Evolutionary conservation across 2,797 vertebrate species (phyloP).

Genomic region (Carduelis carduelis): DNA sequence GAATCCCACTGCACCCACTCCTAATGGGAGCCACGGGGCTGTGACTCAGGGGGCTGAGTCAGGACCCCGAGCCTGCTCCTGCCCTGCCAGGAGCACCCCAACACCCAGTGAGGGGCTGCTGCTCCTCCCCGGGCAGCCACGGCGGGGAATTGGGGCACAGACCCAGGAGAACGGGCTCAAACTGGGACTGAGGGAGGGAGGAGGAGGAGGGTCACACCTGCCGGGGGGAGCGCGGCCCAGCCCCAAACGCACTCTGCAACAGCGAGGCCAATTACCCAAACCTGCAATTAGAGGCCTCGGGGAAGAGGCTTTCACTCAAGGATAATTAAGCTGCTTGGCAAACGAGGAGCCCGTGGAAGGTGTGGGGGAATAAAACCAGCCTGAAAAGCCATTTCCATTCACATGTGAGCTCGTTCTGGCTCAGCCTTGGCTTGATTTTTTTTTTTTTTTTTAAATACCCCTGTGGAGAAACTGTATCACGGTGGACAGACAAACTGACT

Average conservation of each 20-base stretch:
- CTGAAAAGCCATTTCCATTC: not conserved
- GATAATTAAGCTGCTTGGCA: constrained; percentile 34
- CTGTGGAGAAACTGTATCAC: not conserved
- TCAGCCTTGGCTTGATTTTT: not conserved
- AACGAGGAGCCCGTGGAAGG: not conserved
- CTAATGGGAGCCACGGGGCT: not conserved
- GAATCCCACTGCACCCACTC: accelerated
- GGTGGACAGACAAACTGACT: not conserved
- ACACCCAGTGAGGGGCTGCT: not conserved
- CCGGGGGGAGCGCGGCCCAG: not conserved
- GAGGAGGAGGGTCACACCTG: not conserved
- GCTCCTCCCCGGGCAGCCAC: accelerated
- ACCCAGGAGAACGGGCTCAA: accelerated
- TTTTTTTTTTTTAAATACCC: accelerated
- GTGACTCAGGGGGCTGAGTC: constrained; percentile 33
- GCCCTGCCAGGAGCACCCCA: accelerated
- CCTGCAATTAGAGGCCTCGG: constrained; percentile 23
- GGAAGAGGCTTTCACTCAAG: constrained; percentile 24
- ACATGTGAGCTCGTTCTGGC: not conserved
- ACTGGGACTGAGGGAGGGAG: accelerated
- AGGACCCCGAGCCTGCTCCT: not conserved
- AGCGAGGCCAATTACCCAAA: constrained; percentile 2
- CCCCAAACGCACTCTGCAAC: not conserved
- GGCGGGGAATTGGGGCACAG: accelerated
- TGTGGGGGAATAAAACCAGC: not conserved